Base-by-base conservation (phyloP, 1,140 invertebrate species). In the Bombus huntii region DNA sequence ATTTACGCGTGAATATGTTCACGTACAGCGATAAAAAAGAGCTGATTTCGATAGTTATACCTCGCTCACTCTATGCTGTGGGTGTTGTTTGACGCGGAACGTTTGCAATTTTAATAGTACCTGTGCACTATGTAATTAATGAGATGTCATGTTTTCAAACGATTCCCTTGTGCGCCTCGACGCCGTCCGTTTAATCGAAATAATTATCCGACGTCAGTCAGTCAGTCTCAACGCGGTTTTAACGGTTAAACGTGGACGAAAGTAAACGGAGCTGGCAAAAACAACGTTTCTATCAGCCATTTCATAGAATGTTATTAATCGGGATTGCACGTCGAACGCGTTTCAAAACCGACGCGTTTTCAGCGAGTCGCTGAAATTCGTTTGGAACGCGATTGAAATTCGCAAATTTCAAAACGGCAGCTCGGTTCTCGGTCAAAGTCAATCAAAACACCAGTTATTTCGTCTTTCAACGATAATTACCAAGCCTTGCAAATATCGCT, bases 271-370 rank as follows among this genome's bases (percentile, higher is more conserved):
- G 42, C 9, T 47, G 47, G 77, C 18, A 47, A 79, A 79, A 79
- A 79, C 77, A 68, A 47, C 42, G 77, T 22, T n/a, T 12, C n/a
- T 66, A 66, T 34, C 12, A 12, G 3, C n/a, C 65, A 71, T 84
- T 84, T 80, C 72, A 84, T 72, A 80, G 62, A 72, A 53, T 31
- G 37, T 80, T 84, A 72, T 83, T 83, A 77, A 83, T 62, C 53
- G 53, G 8, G 25, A 15, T 8, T 22, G 9, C 8, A 25, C 71
- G 53, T 62, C 75, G 42, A 75, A 74, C 65, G n/a, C 57, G 2
- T 68, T 66, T 75, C 72, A n/a, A 62, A 37, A 22, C 31, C 9
- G 12, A n/a, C 31, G 42, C 34, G 44, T 39, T 59, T 44, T 31
- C 53, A 42, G 12, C 37, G 13, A 42, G 28, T 39, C 47, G 4